Base-by-base conservation (phyloP, 2,888 invertebrate genomes). In the Apamea crenata region DNA sequence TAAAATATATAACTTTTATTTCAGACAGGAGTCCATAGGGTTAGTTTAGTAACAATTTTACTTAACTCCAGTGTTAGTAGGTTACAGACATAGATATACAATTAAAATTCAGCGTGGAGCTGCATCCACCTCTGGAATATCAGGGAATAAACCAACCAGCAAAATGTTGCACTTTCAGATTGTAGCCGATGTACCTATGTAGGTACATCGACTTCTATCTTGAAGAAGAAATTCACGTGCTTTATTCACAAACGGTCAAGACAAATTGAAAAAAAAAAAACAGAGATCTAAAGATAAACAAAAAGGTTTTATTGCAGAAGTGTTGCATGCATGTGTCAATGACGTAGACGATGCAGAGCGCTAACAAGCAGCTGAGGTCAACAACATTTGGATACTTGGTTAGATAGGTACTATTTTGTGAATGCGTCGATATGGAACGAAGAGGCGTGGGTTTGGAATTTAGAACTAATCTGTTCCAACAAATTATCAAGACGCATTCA, bases 291-390 rank as follows among this genome's bases (percentile, higher is more conserved):
- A 66, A 78, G 47, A 75, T 75, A 73, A 73, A 50, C 47, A 40
- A 32, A 67, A 73, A 78, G 74, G 73, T 84, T 86, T 69, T 70
- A 78, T 82, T 73, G 44, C 29, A 56, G 70, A 59, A 85, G 40
- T 59, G 53, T 61, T 78, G 66, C 56, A 70, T 75, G 67, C 74
- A 76, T 70, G 69, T 85, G 74, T 66, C 65, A 72, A 66, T 84
- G 77, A 81, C 84, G 84, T 61, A 77, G 32, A 61, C 6, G 74
- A 32, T 84, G 77, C 87, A 82, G 4, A 59, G 69, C 32, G 78
- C 81, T 87, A 87, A 87, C 76, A 14, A 82, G 67, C 40, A 65
- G 16, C 16, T 74, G 75, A 85, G 87, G 87, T 87, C 87, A 87
- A 85, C 74, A 85, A 81, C 77, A 83, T 77, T 72, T 69, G 68